These are phyloP conservation scores for Heteronetta atricapilla DNA, from an alignment of 2,113 vertebrate species.

Conservation along the genomic window DNA sequence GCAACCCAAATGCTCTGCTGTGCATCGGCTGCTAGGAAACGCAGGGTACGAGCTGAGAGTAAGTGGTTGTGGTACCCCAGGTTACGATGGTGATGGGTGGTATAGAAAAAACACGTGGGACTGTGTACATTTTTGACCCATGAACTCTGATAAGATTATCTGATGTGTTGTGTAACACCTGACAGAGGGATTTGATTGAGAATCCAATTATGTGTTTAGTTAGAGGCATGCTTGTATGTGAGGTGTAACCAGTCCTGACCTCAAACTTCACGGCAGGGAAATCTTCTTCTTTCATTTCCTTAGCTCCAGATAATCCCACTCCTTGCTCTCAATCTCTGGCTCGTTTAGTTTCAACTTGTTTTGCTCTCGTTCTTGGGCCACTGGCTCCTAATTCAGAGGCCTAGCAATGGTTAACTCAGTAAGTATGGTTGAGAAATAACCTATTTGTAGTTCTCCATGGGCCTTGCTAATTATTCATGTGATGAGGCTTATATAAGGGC, in stretches of 20 bases:
- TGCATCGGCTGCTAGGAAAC: background rate
- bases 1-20: background rate
- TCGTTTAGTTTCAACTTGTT: background rate
- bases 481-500: slow-evolving; percentile 33
- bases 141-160: background rate
- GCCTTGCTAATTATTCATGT: slow-evolving; percentile 42
- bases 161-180: background rate
- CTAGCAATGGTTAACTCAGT: background rate
- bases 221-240: background rate
- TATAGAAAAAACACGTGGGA: background rate
- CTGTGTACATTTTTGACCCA: background rate
- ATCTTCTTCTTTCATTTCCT: background rate
- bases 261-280: background rate
- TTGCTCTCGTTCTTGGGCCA: background rate
- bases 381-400: background rate
- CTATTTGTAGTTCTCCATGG: slow-evolving; percentile 16
- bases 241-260: background rate
- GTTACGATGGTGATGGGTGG: background rate
- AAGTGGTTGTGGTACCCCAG: background rate
- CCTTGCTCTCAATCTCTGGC: background rate
- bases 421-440: background rate
- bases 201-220: background rate
- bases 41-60: background rate
- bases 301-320: background rate
- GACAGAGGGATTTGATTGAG: background rate